A percentile compares a stretch with the other conserved stretches of the same genome.
These are phyloP conservation scores for Synergus gifuensis DNA, from an alignment of 2,888 invertebrate genomes.

Conservation along the genomic window DNA sequence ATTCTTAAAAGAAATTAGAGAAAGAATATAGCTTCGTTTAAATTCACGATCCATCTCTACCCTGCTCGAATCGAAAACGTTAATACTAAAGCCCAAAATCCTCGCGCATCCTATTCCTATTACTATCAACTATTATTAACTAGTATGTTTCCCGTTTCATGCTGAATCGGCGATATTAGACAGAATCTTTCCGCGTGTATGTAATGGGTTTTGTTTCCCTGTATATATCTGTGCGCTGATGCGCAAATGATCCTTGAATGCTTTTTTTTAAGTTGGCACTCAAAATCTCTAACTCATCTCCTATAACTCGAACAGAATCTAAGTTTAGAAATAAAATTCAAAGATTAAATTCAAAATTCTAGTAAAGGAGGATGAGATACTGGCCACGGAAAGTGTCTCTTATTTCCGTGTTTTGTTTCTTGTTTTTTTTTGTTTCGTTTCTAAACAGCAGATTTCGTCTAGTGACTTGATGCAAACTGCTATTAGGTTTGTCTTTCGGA, in stretches of 20 bases:
- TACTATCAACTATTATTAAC: constrained; percentile 58
- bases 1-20: constrained; percentile 35
- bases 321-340: not conserved
- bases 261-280: constrained; percentile 13
- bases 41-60: constrained; percentile 49
- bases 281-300: not conserved
- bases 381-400: constrained; percentile 18
- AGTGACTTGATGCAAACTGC: not conserved
- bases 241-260: constrained; percentile 30
- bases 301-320: not conserved
- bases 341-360: not conserved
- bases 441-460: constrained; percentile 20
- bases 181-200: constrained; percentile 40
- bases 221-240: constrained; percentile 15
- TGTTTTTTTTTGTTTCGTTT: not conserved
- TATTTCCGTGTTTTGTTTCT: not conserved
- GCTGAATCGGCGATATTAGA: constrained; percentile 39
- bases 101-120: constrained; percentile 58
- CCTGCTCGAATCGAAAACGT: constrained; percentile 58
- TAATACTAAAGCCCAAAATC: constrained; percentile 75
- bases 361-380: not conserved
- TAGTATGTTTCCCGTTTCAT: constrained; percentile 37
- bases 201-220: constrained; percentile 14
- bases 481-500: constrained; percentile 30
- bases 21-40: constrained; percentile 53